Conservation (phyloP, 2,113 vertebrate species). For the Antechinus stuartii region DNA sequence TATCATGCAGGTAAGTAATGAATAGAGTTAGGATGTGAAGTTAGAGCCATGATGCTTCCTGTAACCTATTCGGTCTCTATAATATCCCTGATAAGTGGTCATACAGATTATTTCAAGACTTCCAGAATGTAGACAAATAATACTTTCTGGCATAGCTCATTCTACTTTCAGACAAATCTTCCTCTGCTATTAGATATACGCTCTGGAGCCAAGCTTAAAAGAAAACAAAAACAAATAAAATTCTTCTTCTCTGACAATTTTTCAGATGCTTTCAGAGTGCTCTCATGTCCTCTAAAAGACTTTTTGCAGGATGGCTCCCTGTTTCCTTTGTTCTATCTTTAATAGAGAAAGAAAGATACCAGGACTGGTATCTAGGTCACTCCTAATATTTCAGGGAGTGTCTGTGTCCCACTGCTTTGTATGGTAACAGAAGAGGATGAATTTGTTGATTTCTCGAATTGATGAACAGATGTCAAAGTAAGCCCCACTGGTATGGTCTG, state of each 20-base stretch:
- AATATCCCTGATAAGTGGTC: not conserved
- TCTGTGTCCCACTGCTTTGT: not conserved
- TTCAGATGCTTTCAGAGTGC: not conserved
- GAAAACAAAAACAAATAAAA: not conserved
- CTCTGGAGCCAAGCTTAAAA: not conserved
- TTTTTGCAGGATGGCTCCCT: not conserved
- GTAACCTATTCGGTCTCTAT: not conserved
- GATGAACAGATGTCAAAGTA: not conserved
- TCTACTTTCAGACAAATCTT: not conserved
- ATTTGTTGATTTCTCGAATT: not conserved
- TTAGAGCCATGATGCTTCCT: not conserved
- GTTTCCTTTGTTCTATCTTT: not conserved
- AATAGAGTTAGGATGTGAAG: not conserved
- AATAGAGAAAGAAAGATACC: not conserved
- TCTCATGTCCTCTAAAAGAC: not conserved
- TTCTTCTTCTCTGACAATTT: not conserved
- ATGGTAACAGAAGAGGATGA: not conserved
- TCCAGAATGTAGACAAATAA: not conserved
- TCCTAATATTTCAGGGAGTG: not conserved
- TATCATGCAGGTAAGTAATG: not conserved
- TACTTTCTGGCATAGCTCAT: not conserved
- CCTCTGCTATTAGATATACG: not conserved
- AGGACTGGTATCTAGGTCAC: not conserved
- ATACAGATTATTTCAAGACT: not conserved
- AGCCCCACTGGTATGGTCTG: not conserved